Percentiles rank a stretch among this genome's conserved stretches.
Evolutionary conservation across 2,888 invertebrate species (phyloP).

Genomic region (Tetragnatha montana): DNA sequence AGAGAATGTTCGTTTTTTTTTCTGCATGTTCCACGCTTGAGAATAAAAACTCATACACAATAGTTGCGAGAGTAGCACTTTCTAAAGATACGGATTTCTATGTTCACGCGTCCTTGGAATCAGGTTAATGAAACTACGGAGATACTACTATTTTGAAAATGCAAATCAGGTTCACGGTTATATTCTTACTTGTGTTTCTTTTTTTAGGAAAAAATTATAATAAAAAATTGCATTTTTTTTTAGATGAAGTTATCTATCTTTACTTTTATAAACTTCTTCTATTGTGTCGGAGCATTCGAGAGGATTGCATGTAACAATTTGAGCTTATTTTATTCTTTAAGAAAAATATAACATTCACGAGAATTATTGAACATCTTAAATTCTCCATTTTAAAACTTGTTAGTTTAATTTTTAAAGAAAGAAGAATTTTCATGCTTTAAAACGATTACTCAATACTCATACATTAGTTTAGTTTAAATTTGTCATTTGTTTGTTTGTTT

Average conservation of each 20-base stretch:
- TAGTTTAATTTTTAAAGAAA: too few species aligned
- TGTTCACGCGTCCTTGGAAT: constrained; percentile 2
- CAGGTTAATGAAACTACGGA: constrained; percentile 4
- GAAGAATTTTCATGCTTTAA: too few species aligned
- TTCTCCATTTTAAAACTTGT: too few species aligned
- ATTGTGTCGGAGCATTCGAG: too few species aligned
- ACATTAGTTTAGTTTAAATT: too few species aligned
- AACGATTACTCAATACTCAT: too few species aligned
- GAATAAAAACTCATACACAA: not conserved
- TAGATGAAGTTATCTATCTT: not conserved
- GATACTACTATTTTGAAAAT: not conserved
- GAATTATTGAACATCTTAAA: too few species aligned
- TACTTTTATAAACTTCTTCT: too few species aligned
- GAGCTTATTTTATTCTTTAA: too few species aligned
- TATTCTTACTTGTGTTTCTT: not conserved
- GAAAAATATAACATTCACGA: too few species aligned
- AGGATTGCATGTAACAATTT: too few species aligned
- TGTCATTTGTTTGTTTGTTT: too few species aligned
- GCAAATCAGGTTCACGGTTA: not conserved
- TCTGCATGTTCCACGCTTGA: not conserved
- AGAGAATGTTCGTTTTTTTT: constrained; percentile 6
- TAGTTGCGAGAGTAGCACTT: constrained; percentile 1
- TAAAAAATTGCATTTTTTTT: not conserved
- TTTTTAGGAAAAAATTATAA: not conserved
- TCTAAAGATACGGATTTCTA: constrained; percentile 32